phyloP scores from a whole-genome alignment of 2,797 vertebrate species.

The Eospalax fontanierii region DNA sequence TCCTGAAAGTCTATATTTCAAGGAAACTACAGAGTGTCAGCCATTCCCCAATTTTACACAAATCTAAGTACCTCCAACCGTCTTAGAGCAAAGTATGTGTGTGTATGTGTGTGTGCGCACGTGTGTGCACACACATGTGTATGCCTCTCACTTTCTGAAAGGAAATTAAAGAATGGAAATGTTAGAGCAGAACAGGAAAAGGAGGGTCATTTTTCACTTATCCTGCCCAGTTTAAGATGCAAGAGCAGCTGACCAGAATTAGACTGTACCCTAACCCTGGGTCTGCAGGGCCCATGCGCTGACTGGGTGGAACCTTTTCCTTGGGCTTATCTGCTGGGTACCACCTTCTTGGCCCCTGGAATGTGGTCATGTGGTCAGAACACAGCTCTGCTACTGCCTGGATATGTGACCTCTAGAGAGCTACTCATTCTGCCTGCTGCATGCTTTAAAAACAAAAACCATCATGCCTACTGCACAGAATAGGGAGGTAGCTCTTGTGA shows the following conservation, averaged over 20 bases:
- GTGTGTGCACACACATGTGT: rapidly evolving
- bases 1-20: not conserved
- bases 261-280: not conserved
- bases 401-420: not conserved
- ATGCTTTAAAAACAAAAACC: not conserved
- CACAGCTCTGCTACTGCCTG: not conserved
- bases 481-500: not conserved
- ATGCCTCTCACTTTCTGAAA: not conserved
- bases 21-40: not conserved
- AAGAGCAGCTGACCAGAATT: not conserved
- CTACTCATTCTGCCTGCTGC: no score
- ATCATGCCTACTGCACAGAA: not conserved
- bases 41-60: not conserved
- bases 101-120: not conserved
- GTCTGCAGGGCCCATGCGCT: not conserved
- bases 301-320: not conserved
- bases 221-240: not conserved
- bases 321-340: not conserved
- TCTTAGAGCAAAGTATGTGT: not conserved
- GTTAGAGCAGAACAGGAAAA: not conserved
- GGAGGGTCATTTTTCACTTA: not conserved
- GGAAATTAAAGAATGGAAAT: not conserved
- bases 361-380: rapidly evolving
- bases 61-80: not conserved
- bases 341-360: not conserved